Conservation (phyloP, 2,113 vertebrate genomes). For the Capricornis sumatraensis region DNA sequence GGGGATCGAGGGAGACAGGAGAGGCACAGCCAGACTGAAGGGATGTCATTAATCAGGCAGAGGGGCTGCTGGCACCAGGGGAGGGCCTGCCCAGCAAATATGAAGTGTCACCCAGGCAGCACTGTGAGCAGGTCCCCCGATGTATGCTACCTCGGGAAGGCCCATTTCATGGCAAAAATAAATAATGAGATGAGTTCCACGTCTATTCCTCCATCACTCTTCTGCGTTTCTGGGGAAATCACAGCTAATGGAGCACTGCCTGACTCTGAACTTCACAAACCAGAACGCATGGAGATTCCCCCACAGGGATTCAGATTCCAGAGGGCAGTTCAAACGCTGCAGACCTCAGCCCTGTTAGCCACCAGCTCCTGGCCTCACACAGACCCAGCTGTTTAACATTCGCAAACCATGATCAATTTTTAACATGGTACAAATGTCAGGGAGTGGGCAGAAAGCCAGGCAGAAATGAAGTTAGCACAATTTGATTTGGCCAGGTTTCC, state of each 20-base stretch:
- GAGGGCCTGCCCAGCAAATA: neutral
- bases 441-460: neutral
- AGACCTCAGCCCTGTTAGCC: neutral
- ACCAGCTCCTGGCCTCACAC: neutral
- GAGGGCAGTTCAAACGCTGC: fast-evolving
- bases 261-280: neutral
- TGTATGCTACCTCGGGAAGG: neutral
- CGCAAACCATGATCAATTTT: neutral
- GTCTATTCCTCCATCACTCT: neutral
- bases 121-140: neutral
- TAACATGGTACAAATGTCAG: neutral
- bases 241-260: neutral
- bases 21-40: neutral
- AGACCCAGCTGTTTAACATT: neutral
- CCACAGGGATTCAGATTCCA: neutral
- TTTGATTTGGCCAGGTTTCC: neutral
- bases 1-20: neutral
- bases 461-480: neutral
- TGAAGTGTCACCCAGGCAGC: neutral
- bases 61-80: neutral
- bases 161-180: constrained; percentile 12
- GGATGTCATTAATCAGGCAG: constrained; percentile 32
- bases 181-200: neutral
- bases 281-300: neutral
- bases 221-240: fast-evolving